Evolutionary conservation across 2,797 vertebrate genomes (phyloP).

Genomic region (Syngnathus acus): DNA sequence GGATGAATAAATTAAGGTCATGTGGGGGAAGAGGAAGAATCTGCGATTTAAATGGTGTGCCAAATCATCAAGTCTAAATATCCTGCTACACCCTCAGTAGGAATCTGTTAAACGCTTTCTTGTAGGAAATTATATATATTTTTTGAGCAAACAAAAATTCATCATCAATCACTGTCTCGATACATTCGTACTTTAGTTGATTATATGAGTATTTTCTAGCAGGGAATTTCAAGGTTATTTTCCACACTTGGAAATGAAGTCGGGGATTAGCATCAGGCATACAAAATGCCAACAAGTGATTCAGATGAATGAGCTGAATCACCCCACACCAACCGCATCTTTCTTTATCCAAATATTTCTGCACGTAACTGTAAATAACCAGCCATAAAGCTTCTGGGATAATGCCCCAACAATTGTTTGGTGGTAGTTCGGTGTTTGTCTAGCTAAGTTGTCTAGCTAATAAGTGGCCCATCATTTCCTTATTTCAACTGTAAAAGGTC

Average conservation of each 20-base stretch:
- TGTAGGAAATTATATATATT: background rate
- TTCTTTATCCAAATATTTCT: no score
- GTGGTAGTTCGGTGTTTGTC: no score
- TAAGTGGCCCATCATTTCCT: no score
- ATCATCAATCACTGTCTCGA: background rate
- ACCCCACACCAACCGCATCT: no score
- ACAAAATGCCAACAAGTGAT: no score
- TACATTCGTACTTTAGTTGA: background rate
- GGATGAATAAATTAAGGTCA: slow-evolving; percentile 30
- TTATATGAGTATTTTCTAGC: background rate
- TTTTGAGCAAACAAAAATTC: background rate
- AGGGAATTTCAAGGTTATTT: background rate
- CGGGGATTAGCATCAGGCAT: background rate
- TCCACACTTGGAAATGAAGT: background rate
- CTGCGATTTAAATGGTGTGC: background rate
- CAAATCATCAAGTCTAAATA: slow-evolving; percentile 24
- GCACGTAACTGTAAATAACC: no score
- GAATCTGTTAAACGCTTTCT: background rate
- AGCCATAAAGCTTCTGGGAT: no score
- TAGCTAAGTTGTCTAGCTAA: no score
- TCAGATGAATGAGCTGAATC: no score
- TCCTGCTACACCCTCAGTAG: background rate
- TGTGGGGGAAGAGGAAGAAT: slow-evolving; percentile 6
- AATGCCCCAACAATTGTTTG: no score
- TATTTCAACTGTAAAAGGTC: no score